Percentiles rank a stretch among this genome's conserved stretches.
Conservation (phyloP, 2,888 invertebrate genomes). For the Mythimna lalbum region DNA sequence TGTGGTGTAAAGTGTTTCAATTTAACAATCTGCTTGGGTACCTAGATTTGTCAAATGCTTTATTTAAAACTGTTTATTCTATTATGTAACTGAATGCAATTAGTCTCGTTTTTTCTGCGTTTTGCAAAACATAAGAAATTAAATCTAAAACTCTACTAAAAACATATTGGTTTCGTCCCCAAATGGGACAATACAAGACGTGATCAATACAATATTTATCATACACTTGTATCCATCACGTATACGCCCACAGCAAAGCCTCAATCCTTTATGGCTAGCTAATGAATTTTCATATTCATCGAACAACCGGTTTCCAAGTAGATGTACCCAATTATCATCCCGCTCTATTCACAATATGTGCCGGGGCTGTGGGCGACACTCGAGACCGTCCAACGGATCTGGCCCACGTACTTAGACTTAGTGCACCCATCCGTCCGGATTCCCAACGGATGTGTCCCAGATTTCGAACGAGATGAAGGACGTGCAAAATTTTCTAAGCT, state of each 20-base stretch:
- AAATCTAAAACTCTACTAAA: not conserved
- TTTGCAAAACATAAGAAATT: not conserved
- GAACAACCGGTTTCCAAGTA: constrained; percentile 47
- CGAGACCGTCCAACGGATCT: constrained; percentile 53
- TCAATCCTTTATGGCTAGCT: constrained; percentile 19
- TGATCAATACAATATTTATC: constrained; percentile 22
- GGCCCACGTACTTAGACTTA: constrained; percentile 59
- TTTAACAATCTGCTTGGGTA: not conserved
- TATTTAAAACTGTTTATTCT: not conserved
- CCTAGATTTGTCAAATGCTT: not conserved
- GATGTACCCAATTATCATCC: constrained; percentile 54
- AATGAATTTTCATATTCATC: constrained; percentile 47
- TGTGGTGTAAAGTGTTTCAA: not conserved
- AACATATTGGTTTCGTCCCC: not conserved
- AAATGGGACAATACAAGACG: constrained; percentile 19
- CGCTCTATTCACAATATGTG: constrained; percentile 52
- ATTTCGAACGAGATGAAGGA: constrained; percentile 55
- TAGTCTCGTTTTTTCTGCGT: constrained; percentile 10
- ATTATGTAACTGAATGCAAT: not conserved
- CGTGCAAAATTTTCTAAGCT: constrained; percentile 46
- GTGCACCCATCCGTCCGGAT: constrained; percentile 57
- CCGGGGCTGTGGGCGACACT: constrained; percentile 57
- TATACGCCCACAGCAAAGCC: constrained; percentile 32
- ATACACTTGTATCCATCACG: constrained; percentile 30
- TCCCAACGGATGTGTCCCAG: constrained; percentile 59